These are phyloP conservation scores for Ammodytes dubius DNA, from an alignment of 2,113 vertebrate genomes.

Conservation along the genomic window DNA sequence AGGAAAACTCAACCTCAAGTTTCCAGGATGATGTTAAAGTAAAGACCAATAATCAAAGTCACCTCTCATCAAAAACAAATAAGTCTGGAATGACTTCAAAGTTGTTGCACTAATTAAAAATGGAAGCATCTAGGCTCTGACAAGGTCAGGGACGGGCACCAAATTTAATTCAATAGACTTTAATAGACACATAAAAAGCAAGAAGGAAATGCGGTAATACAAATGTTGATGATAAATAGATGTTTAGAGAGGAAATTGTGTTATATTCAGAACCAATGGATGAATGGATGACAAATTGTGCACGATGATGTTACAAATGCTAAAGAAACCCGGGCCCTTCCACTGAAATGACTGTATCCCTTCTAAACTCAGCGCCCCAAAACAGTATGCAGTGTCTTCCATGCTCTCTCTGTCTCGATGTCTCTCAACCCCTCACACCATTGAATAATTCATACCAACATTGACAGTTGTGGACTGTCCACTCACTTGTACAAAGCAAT, in stretches of 20 bases:
- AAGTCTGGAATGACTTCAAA: not conserved
- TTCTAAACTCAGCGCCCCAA: not conserved
- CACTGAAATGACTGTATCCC: not conserved
- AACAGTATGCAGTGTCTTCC: conserved; percentile 3
- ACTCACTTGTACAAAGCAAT: conserved; percentile 18
- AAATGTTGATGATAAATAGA: not conserved
- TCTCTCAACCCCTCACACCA: conserved; percentile 1
- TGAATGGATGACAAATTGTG: conserved; percentile 3
- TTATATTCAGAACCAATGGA: not conserved
- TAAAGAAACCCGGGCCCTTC: conserved; percentile 1
- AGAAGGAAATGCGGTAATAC: not conserved
- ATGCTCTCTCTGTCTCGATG: not conserved
- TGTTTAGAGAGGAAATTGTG: no score
- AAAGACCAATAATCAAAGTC: not conserved
- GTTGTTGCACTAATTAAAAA: not conserved
- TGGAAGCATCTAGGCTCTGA: not conserved
- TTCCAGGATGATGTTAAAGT: no score
- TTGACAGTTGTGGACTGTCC: conserved; percentile 17
- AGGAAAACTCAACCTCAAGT: no score
- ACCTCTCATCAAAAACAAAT: not conserved
- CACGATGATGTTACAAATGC: conserved; percentile 1
- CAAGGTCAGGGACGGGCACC: not conserved
- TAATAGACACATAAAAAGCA: no score
- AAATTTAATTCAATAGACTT: not conserved
- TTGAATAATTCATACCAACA: conserved; percentile 53